Conservation (phyloP, 2,888 invertebrate genomes). For the Omphaloscelis lunosa region DNA sequence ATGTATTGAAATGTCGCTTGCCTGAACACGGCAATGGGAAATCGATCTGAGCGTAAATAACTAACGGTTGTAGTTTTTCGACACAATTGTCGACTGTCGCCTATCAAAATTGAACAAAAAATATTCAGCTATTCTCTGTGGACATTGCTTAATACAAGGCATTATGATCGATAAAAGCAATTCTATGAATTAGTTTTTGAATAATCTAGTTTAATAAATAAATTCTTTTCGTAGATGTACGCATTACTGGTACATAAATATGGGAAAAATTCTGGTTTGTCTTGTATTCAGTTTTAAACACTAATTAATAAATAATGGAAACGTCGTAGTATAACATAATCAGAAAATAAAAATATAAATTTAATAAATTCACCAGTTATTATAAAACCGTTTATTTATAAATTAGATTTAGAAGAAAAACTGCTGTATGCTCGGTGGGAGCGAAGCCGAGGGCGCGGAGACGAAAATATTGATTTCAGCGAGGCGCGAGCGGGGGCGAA, state of each 20-base stretch:
- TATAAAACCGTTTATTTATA: constrained; percentile 38
- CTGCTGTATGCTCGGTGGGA: constrained; percentile 46
- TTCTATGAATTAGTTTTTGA: constrained; percentile 13
- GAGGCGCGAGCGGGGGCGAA: constrained; percentile 77
- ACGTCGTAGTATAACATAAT: neutral
- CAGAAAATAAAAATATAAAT: neutral
- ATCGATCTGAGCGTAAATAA: constrained; percentile 52
- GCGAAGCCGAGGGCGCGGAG: constrained; percentile 72
- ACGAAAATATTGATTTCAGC: constrained; percentile 88
- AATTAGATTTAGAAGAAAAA: constrained; percentile 59
- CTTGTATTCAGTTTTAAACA: no score
- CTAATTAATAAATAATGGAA: neutral
- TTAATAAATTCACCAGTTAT: constrained; percentile 11
- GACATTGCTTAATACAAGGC: constrained; percentile 22
- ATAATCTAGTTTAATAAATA: neutral
- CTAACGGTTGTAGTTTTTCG: constrained; percentile 44
- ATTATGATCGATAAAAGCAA: constrained; percentile 17
- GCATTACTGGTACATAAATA: neutral
- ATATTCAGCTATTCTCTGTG: constrained; percentile 12
- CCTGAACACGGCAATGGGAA: constrained; percentile 27
- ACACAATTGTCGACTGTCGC: constrained; percentile 34
- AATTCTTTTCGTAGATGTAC: neutral
- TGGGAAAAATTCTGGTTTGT: neutral
- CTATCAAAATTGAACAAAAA: constrained; percentile 46
- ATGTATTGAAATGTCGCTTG: constrained; percentile 37